A percentile compares a stretch with the other conserved stretches of the same genome.
Conservation (phyloP, 2,888 invertebrate genomes). For the Megaustenia siamemsis region DNA sequence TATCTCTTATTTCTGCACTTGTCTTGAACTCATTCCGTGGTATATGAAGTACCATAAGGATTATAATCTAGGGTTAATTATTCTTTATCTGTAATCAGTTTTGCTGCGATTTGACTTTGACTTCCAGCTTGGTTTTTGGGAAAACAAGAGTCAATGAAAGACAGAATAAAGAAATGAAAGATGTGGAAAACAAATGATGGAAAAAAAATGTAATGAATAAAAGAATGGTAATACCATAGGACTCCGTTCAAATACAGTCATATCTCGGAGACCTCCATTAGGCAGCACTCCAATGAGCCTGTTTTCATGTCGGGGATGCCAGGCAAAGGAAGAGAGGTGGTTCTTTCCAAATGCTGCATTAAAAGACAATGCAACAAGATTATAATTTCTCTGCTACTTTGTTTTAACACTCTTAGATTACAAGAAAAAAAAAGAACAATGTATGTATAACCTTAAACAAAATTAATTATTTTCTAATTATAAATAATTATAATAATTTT, state of each 20-base stretch:
- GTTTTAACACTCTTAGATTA: no score
- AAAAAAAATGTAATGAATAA: not conserved
- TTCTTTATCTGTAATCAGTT: no score
- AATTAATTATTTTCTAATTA: no score
- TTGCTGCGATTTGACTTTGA: no score
- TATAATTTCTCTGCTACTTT: no score
- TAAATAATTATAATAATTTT: not conserved
- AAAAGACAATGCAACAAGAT: not conserved
- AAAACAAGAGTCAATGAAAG: not conserved
- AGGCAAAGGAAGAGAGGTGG: conserved; percentile 87
- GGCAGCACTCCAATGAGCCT: conserved; percentile 86
- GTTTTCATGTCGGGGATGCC: conserved; percentile 92
- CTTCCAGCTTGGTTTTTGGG: no score
- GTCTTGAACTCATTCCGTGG: no score
- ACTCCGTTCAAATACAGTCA: conserved; percentile 89
- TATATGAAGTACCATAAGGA: no score
- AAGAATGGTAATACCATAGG: conserved; percentile 82
- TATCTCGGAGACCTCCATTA: conserved; percentile 86
- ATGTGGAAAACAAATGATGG: not conserved
- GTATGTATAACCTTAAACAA: no score
- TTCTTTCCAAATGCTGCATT: conserved; percentile 64
- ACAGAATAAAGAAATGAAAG: not conserved
- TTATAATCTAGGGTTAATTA: no score
- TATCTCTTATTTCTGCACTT: no score
- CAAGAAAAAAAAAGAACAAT: no score